Evolutionary conservation across 2,113 vertebrate genomes (phyloP), one percentile per base, ranked within the genome.

Genomic region (Tenebrosternarchus preto): DNA sequence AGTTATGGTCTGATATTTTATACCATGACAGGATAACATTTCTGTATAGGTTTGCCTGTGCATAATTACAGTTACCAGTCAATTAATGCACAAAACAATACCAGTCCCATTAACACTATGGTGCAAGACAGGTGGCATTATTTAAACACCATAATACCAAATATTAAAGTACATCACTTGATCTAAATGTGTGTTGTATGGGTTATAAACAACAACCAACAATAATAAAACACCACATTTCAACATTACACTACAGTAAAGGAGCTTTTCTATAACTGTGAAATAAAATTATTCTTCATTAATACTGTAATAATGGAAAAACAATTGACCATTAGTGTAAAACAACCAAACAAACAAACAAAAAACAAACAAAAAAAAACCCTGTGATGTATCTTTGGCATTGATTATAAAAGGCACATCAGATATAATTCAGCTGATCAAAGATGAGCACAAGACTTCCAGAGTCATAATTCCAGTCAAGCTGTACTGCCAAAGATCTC

Each of bases 341-440:
- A n/a, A n/a, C n/a, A n/a, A n/a, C n/a, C n/a, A n/a, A n/a, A n/a
- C n/a, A n/a, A n/a, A n/a, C n/a, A n/a, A n/a, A n/a, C n/a, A n/a
- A n/a, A n/a, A n/a, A n/a, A n/a, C n/a, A n/a, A n/a, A n/a, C n/a
- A n/a, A n/a, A n/a, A n/a, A n/a, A n/a, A n/a, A n/a, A n/a, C n/a
- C n/a, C n/a, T n/a, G 36, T 29, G 50, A 27, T 27, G 55, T 31
- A 29, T 9, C 4, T 9, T 4, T n/a, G 20, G 0, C 24, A 25
- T 36, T 59, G 69, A 78, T 78, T 57, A 43, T 1, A 55, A 53
- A 56, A 24, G 31, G 17, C 75, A 22, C 39, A n/a, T 63, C 11
- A 27, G 22, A 43, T 46, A 63, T 17, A 2, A 27, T 69, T 5
- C 7, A 77, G 57, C 3, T 39, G 64, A 77, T 20, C 8, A 22